Evolutionary conservation across 2,888 invertebrate genomes (phyloP).

Genomic region (Phlogophora meticulosa): DNA sequence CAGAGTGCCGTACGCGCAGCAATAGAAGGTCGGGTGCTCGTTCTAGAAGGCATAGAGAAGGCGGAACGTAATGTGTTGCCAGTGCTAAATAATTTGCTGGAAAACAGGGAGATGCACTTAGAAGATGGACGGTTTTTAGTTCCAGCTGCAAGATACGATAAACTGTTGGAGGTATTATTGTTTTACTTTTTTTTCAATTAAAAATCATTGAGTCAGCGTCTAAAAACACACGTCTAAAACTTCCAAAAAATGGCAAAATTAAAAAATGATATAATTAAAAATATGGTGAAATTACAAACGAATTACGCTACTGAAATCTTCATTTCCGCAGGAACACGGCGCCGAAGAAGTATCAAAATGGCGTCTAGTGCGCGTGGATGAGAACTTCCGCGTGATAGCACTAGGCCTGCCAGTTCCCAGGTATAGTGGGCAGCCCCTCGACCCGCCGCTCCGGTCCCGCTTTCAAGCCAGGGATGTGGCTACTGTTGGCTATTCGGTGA

Average conservation of each 20-base stretch:
- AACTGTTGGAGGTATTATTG: conserved; percentile 93
- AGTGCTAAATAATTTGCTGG: conserved; percentile 98
- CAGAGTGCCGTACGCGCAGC: conserved; percentile 98
- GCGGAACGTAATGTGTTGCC: conserved; percentile 99
- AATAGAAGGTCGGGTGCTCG: conserved; percentile 95
- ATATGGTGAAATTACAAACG: too few species aligned
- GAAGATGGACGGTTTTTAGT: conserved; percentile 99
- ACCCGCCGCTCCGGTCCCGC: conserved; percentile 98
- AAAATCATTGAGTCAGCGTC: background rate
- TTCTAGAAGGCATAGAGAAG: conserved; percentile 99
- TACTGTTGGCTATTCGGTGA: conserved; percentile 92
- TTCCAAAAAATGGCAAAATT: too few species aligned
- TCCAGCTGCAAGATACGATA: conserved; percentile 97
- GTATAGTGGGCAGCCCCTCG: conserved; percentile 97
- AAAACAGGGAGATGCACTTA: conserved; percentile 99
- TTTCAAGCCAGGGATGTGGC: conserved; percentile 98
- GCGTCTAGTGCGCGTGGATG: conserved; percentile 97
- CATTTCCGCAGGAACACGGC: conserved; percentile 93
- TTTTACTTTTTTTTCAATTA: background rate
- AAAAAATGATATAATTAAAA: too few species aligned
- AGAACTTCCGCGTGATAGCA: conserved; percentile 98
- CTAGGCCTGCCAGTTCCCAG: conserved; percentile 97
- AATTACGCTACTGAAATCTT: background rate
- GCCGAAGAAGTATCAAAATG: conserved; percentile 95
- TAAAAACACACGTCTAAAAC: too few species aligned